Conservation (phyloP, 1,140 invertebrate genomes). For the Popillia japonica region DNA sequence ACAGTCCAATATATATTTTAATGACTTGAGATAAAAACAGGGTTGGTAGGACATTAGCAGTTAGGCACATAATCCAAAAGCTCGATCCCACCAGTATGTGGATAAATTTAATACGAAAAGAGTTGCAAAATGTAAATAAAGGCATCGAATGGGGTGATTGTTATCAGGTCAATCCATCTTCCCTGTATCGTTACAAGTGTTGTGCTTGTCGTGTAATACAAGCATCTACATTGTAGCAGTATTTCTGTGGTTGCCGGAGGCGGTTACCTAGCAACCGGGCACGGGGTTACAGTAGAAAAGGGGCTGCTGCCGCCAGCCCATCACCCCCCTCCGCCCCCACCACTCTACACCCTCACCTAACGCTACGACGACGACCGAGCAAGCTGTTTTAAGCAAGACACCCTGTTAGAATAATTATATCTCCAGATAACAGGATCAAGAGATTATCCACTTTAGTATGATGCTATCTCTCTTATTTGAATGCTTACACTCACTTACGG, state of each 20-base stretch:
- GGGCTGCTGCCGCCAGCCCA: conserved; percentile 33
- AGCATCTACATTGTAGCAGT: conserved; percentile 60
- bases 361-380: conserved; percentile 51
- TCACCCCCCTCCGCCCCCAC: conserved; percentile 44
- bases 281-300: conserved; percentile 36
- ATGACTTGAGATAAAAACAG: conserved; percentile 18
- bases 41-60: conserved; percentile 16
- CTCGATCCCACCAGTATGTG: conserved; percentile 9
- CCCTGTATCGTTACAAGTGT: conserved; percentile 55
- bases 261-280: conserved; percentile 57
- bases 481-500: conserved; percentile 58
- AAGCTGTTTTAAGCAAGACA: conserved; percentile 62
- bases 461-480: conserved; percentile 58
- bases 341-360: no score
- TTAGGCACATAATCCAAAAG: conserved; percentile 34
- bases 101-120: conserved; percentile 42
- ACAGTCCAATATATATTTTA: conserved; percentile 26
- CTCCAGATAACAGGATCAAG: conserved; percentile 61
- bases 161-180: conserved; percentile 61
- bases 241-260: conserved; percentile 58
- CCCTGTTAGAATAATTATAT: conserved; percentile 62
- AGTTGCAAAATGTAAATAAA: conserved; percentile 43
- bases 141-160: conserved; percentile 52
- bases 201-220: conserved; percentile 61
- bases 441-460: conserved; percentile 60